Evolutionary conservation across 2,888 invertebrate species (phyloP), one percentile per base, ranked within the genome.

Genomic region (Rhagonycha lutea): DNA sequence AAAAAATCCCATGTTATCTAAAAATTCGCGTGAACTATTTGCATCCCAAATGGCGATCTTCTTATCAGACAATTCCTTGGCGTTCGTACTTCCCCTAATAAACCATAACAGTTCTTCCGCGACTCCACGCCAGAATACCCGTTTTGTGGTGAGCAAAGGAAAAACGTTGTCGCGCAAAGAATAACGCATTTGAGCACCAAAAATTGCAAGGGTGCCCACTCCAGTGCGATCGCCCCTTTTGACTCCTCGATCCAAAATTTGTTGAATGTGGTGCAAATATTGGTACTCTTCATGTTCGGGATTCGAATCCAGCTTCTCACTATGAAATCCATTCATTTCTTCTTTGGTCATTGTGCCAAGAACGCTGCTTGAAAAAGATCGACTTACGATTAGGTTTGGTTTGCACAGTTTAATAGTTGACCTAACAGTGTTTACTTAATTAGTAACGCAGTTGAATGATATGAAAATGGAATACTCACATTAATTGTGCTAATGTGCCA

Each of bases 51-150:
- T 98, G 82, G 93, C 94, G 9, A 99, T 92, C 63, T 92, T 92
- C 86, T 95, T 96, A 0, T 91, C 91, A 69, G 93, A 90, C 68
- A 98, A 89, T 69, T 92, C 91, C 83, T 95, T 95, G 0, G 96
- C 94, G 89, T 97, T 94, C 0, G 98, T 98, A 26, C 94, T 93
- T 0, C 98, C 98, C 78, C 91, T 91, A 65, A 98, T 93, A 88
- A 98, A 98, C 98, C 98, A 98, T 0, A 99, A 87, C 11, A 99
- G 88, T 86, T 99, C 98, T 87, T 98, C 97, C 23, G 95, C 93
- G 0, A 99, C 94, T 0, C 94, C 98, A 80, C 95, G 91, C 91
- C 95, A 95, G 86, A 96, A 98, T 0, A 98, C 97, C 65, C 95
- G 89, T 88, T 99, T 99, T 0, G 98, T 99, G 0, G 98, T 99